Evolutionary conservation across 64 coral and sea anemone species (phyloP).

Genomic region (Porites australiensis): DNA sequence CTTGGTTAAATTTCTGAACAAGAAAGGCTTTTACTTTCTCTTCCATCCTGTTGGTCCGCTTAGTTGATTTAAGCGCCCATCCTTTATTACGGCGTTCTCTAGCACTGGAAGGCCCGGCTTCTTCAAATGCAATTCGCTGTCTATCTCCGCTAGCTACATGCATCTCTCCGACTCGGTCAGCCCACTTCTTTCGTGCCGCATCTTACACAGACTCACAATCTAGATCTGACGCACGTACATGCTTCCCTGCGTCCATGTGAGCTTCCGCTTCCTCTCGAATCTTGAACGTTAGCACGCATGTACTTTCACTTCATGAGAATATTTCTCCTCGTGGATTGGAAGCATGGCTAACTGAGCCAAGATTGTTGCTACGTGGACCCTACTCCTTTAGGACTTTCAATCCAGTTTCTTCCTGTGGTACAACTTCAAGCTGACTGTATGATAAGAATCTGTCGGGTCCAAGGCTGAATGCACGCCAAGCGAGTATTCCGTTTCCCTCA

Average conservation of each 20-base stretch:
- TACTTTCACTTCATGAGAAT: slow-evolving; percentile 46
- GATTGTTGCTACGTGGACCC: slow-evolving; percentile 15
- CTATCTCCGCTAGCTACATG: background rate
- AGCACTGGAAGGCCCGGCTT: background rate
- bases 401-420: background rate
- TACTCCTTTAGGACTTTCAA: background rate
- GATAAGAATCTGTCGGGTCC: background rate
- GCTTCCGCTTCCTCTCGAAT: slow-evolving; percentile 37
- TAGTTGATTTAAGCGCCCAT: slow-evolving; percentile 59
- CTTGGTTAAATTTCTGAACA: slow-evolving; percentile 61
- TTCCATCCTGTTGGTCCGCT: slow-evolving; percentile 27
- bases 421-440: background rate
- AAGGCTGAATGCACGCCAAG: background rate
- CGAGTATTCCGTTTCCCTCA: background rate
- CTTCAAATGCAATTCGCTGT: background rate
- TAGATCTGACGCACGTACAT: slow-evolving; percentile 3
- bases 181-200: slow-evolving; percentile 36
- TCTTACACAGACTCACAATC: slow-evolving; percentile 46
- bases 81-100: slow-evolving; percentile 39
- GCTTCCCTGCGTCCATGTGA: slow-evolving; percentile 76
- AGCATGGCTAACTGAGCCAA: background rate
- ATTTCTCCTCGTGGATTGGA: background rate
- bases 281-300: slow-evolving; percentile 70
- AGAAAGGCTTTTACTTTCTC: slow-evolving; percentile 46
- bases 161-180: slow-evolving; percentile 45